phyloP scores from a whole-genome alignment of 2,888 invertebrate species.

The Caenorhabditis sp. region DNA sequence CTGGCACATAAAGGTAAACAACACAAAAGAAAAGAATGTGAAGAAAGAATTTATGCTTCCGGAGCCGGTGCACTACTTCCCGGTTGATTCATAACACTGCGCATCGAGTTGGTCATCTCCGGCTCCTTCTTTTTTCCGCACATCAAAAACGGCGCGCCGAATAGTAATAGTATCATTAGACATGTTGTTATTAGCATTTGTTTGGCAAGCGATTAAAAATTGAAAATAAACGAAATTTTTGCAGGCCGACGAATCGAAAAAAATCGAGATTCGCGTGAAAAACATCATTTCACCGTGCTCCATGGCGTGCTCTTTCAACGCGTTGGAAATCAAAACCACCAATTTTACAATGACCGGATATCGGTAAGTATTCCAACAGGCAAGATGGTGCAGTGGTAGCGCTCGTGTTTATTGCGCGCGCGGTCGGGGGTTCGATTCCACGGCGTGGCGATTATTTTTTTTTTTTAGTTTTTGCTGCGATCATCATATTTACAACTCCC shows the following conservation, averaged over 20 bases:
- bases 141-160: neutral
- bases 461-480: slow-evolving; percentile 41
- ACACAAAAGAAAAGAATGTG: no score
- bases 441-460: neutral
- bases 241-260: neutral
- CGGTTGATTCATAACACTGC: neutral
- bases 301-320: slow-evolving; percentile 41
- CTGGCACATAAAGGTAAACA: slow-evolving; percentile 39
- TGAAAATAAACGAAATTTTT: neutral
- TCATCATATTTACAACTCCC: slow-evolving; percentile 27
- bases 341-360: slow-evolving; percentile 44
- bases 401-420: neutral
- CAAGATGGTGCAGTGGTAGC: no score
- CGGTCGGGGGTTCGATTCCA: neutral
- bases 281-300: slow-evolving; percentile 41
- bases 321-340: slow-evolving; percentile 26
- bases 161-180: no score
- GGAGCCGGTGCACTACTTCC: neutral
- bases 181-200: no score
- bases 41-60: slow-evolving; percentile 1
- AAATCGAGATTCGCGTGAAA: slow-evolving; percentile 21
- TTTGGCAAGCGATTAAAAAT: slow-evolving; percentile 1
- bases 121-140: slow-evolving; percentile 6
- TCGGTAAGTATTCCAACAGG: slow-evolving; percentile 8
- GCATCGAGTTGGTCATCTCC: slow-evolving; percentile 1